A percentile compares a stretch with the other conserved stretches of the same genome.
phyloP scores from a whole-genome alignment of 2,797 vertebrate species.

The Acanthopagrus latus region DNA sequence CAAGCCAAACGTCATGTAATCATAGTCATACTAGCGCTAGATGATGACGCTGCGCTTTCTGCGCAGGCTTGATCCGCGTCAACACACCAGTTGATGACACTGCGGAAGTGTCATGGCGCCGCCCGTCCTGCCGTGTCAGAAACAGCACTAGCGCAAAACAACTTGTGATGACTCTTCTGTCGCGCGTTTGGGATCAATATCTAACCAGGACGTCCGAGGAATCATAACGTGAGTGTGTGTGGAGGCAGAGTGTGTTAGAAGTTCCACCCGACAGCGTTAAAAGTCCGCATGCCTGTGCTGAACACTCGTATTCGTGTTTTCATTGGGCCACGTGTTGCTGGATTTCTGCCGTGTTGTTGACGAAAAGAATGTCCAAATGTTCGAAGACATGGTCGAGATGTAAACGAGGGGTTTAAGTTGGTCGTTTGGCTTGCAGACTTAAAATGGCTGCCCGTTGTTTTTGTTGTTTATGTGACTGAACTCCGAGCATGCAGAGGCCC shows the following conservation, averaged over 20 bases:
- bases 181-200: background rate
- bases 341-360: slow-evolving; percentile 8
- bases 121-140: slow-evolving; percentile 32
- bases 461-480: background rate
- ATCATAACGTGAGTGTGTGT: slow-evolving; percentile 50
- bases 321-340: slow-evolving; percentile 73
- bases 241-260: accelerated
- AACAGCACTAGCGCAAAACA: slow-evolving; percentile 7
- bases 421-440: background rate
- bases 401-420: background rate
- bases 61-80: slow-evolving; percentile 61
- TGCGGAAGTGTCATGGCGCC: slow-evolving; percentile 75
- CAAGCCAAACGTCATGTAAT: too few species aligned
- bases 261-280: accelerated
- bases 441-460: background rate
- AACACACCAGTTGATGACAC: slow-evolving; percentile 32
- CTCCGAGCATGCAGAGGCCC: background rate
- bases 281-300: background rate
- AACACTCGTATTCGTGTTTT: slow-evolving; percentile 18
- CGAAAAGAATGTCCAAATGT: background rate
- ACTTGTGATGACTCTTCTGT: slow-evolving; percentile 18
- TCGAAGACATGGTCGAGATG: accelerated
- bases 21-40: too few species aligned
- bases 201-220: background rate
- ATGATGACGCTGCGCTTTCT: slow-evolving; percentile 13